Base-by-base conservation (phyloP, 2,113 vertebrate genomes). In the Caloenas nicobarica region DNA sequence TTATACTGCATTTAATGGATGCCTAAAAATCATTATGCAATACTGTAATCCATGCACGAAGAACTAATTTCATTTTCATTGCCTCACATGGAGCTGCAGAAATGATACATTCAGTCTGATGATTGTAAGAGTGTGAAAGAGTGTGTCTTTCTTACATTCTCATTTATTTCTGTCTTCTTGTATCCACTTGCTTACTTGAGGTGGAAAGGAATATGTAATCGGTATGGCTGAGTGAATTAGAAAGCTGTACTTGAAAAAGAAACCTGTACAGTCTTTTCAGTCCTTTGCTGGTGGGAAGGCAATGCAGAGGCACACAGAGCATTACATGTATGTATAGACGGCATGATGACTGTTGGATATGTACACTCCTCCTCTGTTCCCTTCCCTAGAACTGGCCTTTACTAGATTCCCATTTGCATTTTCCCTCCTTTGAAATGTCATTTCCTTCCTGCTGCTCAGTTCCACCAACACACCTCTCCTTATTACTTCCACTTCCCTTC, bases 41-140 rank as follows among this genome's bases (percentile, higher is more conserved):
- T 70, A 61, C 62, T 3, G 11, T 69, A 93, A 90, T 83, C 89
- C 85, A 73, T 84, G 85, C 82, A 83, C 74, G 88, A 94, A 91
- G 64, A 86, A 66, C 64, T 88, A 74, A 88, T 90, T 95, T 90
- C 89, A 91, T 77, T 76, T 91, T 86, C 81, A 38, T 44, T 93
- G 82, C 93, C 76, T 86, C 93, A 85, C 72, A 33, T 16, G 46
- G 85, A 90, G 91, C 51, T 91, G 80, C 79, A 86, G 54, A 77
- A 94, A 87, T 62, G 5, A 65, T 74, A 56, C 56, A n/a, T 89
- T 77, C 66, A 70, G 25, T 58, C 51, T 73, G 79, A 46, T 0
- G 1, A 80, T 51, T 24, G 5, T 72, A 72, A 28, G 42, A 89
- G n/a, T 40, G 28, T 51, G 80, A 62, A 77, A 81, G 40, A 73